phyloP scores from a whole-genome alignment of 2,888 invertebrate species.

The Ophion slaviceki region DNA sequence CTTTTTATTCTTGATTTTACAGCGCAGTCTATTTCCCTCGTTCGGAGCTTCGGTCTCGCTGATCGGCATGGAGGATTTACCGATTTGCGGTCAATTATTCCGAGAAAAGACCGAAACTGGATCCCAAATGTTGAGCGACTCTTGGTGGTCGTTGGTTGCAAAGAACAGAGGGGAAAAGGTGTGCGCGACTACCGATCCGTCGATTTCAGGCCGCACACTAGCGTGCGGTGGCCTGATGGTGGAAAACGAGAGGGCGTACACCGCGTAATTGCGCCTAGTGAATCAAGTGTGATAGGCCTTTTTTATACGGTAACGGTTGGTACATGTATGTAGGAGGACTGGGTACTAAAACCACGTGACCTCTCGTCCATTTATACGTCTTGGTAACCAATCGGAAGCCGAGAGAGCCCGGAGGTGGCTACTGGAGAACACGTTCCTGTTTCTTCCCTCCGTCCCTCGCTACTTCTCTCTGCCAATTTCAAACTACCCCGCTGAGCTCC shows the following conservation, averaged over 20 bases:
- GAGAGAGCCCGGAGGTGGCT: constrained; percentile 6
- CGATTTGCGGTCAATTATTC: no score
- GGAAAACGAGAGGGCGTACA: constrained; percentile 1
- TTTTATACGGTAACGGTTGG: background rate
- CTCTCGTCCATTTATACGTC: constrained; percentile 61
- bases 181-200: no score
- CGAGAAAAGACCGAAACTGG: no score
- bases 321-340: background rate
- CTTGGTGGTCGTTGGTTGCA: no score
- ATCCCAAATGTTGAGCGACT: no score
- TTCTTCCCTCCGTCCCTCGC: constrained; percentile 9
- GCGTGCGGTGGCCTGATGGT: background rate
- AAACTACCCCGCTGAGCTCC: constrained; percentile 45
- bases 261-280: background rate
- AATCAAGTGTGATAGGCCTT: background rate
- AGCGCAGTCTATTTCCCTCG: no score
- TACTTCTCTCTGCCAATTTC: constrained; percentile 49
- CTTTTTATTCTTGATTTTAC: no score
- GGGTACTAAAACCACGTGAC: constrained; percentile 37
- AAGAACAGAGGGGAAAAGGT: no score
- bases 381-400: constrained; percentile 67
- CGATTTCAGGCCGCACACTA: no score
- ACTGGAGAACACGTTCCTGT: constrained; percentile 32
- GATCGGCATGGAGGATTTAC: no score
- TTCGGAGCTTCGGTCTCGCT: no score